A percentile compares a stretch with the other conserved stretches of the same genome.
Evolutionary conservation across 2,888 invertebrate genomes (phyloP).

Genomic region (Bombylius discolor): DNA sequence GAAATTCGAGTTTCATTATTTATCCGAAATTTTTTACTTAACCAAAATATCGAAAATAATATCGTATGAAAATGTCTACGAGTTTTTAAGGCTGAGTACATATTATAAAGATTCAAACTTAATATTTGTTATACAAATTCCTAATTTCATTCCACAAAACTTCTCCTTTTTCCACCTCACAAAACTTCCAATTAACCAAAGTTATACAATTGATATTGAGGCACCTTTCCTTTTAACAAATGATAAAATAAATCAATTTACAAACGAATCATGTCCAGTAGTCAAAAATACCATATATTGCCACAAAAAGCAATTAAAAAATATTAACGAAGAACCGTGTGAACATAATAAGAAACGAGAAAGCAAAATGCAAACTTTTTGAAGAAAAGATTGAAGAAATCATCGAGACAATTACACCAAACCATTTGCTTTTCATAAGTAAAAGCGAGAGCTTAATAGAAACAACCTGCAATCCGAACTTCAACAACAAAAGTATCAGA

Average conservation of each 20-base stretch:
- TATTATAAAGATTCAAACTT: not conserved
- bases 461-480: too few relatives aligned
- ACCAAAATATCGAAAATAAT: conserved; percentile 1
- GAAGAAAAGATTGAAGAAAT: not conserved
- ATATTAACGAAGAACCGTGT: not conserved
- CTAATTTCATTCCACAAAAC: not conserved
- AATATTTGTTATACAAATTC: conserved; percentile 4
- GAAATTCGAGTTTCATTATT: too few relatives aligned
- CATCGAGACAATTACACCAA: too few relatives aligned
- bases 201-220: not conserved
- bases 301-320: not conserved
- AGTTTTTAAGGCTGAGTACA: not conserved
- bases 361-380: not conserved
- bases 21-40: not conserved
- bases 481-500: too few relatives aligned
- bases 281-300: not conserved
- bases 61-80: conserved; percentile 3
- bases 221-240: not conserved
- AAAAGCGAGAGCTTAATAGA: too few relatives aligned
- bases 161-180: conserved; percentile 4
- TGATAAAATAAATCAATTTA: not conserved
- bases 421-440: too few relatives aligned
- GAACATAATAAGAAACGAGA: not conserved
- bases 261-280: not conserved
- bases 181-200: not conserved